Conservation (phyloP, 2,888 invertebrate species). For the Choristoneura rosaceana region DNA sequence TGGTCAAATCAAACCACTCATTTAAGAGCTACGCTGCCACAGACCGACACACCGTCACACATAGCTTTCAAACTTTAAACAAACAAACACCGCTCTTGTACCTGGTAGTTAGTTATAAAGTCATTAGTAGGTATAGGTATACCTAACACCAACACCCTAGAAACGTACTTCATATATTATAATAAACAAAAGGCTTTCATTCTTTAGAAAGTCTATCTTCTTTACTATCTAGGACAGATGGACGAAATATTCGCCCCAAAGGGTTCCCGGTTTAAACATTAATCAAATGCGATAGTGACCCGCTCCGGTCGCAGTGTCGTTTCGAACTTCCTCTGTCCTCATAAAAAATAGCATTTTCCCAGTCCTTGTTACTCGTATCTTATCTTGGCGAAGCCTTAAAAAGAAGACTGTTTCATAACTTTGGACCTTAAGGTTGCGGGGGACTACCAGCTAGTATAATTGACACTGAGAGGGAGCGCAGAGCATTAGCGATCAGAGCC, state of each 20-base stretch:
- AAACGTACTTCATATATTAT: neutral
- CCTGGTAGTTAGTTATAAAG: too few relatives aligned
- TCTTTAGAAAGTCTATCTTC: slow-evolving; percentile 13
- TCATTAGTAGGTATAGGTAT: neutral
- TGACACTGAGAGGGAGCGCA: too few relatives aligned
- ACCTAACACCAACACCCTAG: neutral
- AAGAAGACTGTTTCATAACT: neutral
- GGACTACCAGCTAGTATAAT: too few relatives aligned
- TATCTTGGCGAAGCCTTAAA: slow-evolving; percentile 12
- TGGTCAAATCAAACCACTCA: too few relatives aligned
- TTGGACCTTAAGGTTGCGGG: neutral
- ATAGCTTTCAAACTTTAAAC: too few relatives aligned
- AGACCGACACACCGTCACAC: too few relatives aligned
- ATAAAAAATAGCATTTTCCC: slow-evolving; percentile 32
- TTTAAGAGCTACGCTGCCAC: too few relatives aligned
- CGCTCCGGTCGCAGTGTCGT: slow-evolving; percentile 26
- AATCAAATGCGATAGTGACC: slow-evolving; percentile 38
- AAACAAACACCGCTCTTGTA: too few relatives aligned
- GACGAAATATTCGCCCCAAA: slow-evolving; percentile 34
- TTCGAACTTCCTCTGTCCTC: slow-evolving; percentile 34
- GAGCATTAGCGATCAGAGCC: too few relatives aligned
- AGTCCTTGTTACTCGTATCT: slow-evolving; percentile 23
- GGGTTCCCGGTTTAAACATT: slow-evolving; percentile 34
- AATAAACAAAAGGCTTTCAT: neutral
- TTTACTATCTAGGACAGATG: slow-evolving; percentile 30